A percentile compares a stretch with the other conserved stretches of the same genome.
Conservation (phyloP, 1,140 invertebrate genomes). For the Holotrichia oblita region DNA sequence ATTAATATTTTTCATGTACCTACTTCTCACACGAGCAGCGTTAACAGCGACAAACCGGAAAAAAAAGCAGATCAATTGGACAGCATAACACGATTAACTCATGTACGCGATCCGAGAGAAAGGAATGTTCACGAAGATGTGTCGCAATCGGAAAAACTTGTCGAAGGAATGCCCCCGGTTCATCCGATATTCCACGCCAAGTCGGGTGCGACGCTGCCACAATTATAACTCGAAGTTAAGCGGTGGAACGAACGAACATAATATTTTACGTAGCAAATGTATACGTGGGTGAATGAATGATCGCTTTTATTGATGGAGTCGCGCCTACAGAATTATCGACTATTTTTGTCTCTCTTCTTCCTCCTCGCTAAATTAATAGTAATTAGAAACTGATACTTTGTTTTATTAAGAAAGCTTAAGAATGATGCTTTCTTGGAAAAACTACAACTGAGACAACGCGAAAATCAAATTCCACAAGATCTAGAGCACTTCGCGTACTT, state of each 20-base stretch:
- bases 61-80: slow-evolving; percentile 30
- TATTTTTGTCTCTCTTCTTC: too few relatives aligned
- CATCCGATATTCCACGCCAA: slow-evolving; percentile 11
- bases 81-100: slow-evolving; percentile 32
- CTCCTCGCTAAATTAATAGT: too few relatives aligned
- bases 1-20: too few relatives aligned
- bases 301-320: too few relatives aligned
- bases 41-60: neutral
- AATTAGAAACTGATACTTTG: too few relatives aligned
- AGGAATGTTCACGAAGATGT: slow-evolving; percentile 28
- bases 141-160: slow-evolving; percentile 31
- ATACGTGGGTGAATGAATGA: too few relatives aligned
- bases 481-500: neutral
- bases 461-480: neutral
- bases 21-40: too few relatives aligned
- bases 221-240: neutral
- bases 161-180: slow-evolving; percentile 17
- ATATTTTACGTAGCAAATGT: neutral
- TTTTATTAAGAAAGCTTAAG: too few relatives aligned
- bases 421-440: too few relatives aligned
- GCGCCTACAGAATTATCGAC: too few relatives aligned
- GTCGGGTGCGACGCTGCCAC: neutral
- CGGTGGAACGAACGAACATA: neutral
- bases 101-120: slow-evolving; percentile 21
- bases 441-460: too few relatives aligned